A percentile compares a stretch with the other conserved stretches of the same genome.
These are phyloP conservation scores for Griposia aprilina DNA, from an alignment of 2,888 invertebrate species.

Conservation along the genomic window DNA sequence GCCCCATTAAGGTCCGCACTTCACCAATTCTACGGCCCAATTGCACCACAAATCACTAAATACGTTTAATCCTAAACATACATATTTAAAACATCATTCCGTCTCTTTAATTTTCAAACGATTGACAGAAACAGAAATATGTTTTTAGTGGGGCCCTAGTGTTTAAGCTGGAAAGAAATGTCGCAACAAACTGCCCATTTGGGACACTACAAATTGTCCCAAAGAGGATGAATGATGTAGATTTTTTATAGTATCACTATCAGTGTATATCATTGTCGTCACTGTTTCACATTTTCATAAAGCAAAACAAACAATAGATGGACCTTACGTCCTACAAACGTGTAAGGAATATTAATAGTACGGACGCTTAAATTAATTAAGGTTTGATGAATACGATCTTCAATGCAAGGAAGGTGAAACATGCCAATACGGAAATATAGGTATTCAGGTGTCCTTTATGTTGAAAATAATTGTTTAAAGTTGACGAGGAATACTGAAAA, in stretches of 20 bases:
- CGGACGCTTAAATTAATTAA: conserved; percentile 43
- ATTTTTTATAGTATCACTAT: neutral
- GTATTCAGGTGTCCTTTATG: conserved; percentile 10
- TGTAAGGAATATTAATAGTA: conserved; percentile 35
- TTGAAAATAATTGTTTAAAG: neutral
- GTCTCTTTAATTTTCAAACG: neutral
- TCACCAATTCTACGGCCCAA: neutral
- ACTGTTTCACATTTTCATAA: conserved; percentile 26
- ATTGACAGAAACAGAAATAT: neutral
- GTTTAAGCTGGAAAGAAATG: neutral
- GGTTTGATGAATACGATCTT: conserved; percentile 34
- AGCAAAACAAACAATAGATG: conserved; percentile 53
- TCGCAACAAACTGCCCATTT: neutral
- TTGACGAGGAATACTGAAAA: neutral
- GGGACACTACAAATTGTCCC: neutral
- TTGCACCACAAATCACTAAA: neutral
- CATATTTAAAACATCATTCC: neutral
- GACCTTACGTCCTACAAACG: conserved; percentile 35
- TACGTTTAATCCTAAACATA: neutral
- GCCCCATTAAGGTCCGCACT: neutral
- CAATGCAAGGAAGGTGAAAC: conserved; percentile 37
- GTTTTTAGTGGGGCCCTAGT: neutral
- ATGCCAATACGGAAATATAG: conserved; percentile 43
- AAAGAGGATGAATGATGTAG: conserved; percentile 9
- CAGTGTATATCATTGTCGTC: conserved; percentile 25